Evolutionary conservation across 2,113 vertebrate genomes (phyloP).

Genomic region (Anguilla rostrata): DNA sequence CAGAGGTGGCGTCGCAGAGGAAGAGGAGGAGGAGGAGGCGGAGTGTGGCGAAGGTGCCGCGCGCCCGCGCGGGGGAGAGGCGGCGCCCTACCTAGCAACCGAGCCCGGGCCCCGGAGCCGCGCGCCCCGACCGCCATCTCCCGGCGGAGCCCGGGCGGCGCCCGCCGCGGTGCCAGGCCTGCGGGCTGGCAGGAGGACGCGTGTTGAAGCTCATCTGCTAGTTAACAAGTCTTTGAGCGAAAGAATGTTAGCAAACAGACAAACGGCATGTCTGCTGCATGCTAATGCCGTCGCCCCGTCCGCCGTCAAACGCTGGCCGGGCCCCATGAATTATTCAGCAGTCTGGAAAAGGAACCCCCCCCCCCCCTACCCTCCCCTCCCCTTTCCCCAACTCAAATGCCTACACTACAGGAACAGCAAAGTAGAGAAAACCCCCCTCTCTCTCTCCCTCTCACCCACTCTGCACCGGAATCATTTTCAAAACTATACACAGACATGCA

Average conservation of each 20-base stretch:
- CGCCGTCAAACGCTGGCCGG: slow-evolving; percentile 59
- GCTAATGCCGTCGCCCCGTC: slow-evolving; percentile 63
- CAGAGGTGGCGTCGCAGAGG: not conserved
- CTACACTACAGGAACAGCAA: slow-evolving; percentile 56
- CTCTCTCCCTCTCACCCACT: slow-evolving; percentile 43
- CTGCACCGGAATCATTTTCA: slow-evolving; percentile 22
- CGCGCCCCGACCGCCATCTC: slow-evolving; percentile 45
- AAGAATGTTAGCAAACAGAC: slow-evolving; percentile 83
- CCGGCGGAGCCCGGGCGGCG: slow-evolving; percentile 42
- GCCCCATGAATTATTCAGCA: slow-evolving; percentile 74
- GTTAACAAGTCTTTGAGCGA: slow-evolving; percentile 74
- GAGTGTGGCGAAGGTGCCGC: slow-evolving; percentile 44
- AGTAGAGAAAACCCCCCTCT: slow-evolving; percentile 41
- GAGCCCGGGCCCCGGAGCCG: slow-evolving; percentile 14
- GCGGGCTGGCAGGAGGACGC: slow-evolving; percentile 56
- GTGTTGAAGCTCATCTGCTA: slow-evolving; percentile 68
- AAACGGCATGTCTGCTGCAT: slow-evolving; percentile 82
- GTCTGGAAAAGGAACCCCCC: slow-evolving; percentile 46
- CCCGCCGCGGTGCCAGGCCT: slow-evolving; percentile 62
- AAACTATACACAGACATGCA: slow-evolving; percentile 30
- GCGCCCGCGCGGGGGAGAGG: slow-evolving; percentile 55
- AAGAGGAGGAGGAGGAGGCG: not conserved
- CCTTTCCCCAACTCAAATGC: slow-evolving; percentile 55
- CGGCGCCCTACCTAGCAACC: slow-evolving; percentile 60
- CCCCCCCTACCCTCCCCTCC: slow-evolving; percentile 26